Percentiles rank a stretch among this genome's conserved stretches.
Conservation (phyloP, 2,888 invertebrate species). For the Sphecodes monilicornis region DNA sequence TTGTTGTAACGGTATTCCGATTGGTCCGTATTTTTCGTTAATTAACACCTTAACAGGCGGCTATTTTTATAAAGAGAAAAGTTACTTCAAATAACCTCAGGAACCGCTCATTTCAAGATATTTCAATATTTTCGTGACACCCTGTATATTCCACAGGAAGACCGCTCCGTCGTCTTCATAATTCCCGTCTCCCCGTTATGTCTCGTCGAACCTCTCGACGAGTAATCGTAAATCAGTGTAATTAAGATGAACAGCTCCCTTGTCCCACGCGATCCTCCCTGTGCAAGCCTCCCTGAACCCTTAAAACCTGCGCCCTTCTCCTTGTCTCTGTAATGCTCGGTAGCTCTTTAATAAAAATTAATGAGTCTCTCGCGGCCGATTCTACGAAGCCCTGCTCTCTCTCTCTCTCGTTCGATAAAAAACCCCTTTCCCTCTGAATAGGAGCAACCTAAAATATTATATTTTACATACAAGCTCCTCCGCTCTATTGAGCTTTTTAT, state of each 20-base stretch:
- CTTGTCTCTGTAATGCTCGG: background rate
- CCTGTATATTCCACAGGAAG: background rate
- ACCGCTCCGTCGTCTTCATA: background rate
- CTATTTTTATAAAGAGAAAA: too few species aligned
- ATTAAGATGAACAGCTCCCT: slow-evolving; percentile 6
- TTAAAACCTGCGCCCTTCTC: background rate
- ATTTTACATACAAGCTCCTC: background rate
- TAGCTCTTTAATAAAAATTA: slow-evolving; percentile 31
- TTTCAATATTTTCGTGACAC: too few species aligned
- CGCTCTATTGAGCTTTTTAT: background rate
- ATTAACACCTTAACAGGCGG: too few species aligned
- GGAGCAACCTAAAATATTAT: background rate
- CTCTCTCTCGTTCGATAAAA: background rate
- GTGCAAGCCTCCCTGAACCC: too few species aligned
- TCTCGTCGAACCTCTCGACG: background rate
- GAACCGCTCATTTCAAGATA: too few species aligned
- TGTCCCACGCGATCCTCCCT: background rate
- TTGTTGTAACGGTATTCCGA: too few species aligned
- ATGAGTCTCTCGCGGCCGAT: slow-evolving; percentile 9
- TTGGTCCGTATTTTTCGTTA: too few species aligned
- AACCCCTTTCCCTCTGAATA: background rate
- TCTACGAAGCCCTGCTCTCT: background rate
- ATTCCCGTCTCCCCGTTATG: background rate
- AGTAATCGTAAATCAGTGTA: background rate
- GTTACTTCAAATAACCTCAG: too few species aligned